Conservation (phyloP, 2,113 vertebrate species). For the Argyrosomus japonicus region DNA sequence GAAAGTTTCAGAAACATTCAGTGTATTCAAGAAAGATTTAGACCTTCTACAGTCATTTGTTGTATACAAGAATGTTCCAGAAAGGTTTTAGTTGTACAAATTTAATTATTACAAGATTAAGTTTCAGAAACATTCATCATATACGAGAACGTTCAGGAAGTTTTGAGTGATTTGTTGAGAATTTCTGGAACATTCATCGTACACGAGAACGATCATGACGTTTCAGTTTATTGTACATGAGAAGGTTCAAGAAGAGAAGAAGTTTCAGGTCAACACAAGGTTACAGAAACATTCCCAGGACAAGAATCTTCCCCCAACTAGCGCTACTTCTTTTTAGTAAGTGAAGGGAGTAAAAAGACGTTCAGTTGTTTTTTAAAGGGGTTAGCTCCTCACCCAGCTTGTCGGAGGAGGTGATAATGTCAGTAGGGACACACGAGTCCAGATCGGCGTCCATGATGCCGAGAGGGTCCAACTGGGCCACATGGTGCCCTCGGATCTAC, state of each 20-base stretch:
- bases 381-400: slow-evolving; percentile 96
- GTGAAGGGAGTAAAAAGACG: too few species aligned
- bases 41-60: not conserved
- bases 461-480: slow-evolving; percentile 99
- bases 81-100: not conserved
- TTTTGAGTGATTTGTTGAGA: not conserved
- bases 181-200: not conserved
- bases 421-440: slow-evolving; percentile 97
- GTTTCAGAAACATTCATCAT: not conserved
- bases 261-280: not conserved
- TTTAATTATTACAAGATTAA: not conserved
- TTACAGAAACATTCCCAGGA: not conserved
- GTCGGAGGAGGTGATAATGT: slow-evolving; percentile 99
- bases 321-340: not conserved
- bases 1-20: not conserved
- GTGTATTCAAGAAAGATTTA: not conserved
- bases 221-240: not conserved
- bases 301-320: not conserved
- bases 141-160: not conserved
- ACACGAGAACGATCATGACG: not conserved
- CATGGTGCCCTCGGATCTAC: slow-evolving; percentile 99
- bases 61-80: not conserved
- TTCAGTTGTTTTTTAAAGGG: not conserved
- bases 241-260: not conserved
- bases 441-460: slow-evolving; percentile 99